Evolutionary conservation across 2,113 vertebrate species (phyloP).

Genomic region (Jacana jacana): DNA sequence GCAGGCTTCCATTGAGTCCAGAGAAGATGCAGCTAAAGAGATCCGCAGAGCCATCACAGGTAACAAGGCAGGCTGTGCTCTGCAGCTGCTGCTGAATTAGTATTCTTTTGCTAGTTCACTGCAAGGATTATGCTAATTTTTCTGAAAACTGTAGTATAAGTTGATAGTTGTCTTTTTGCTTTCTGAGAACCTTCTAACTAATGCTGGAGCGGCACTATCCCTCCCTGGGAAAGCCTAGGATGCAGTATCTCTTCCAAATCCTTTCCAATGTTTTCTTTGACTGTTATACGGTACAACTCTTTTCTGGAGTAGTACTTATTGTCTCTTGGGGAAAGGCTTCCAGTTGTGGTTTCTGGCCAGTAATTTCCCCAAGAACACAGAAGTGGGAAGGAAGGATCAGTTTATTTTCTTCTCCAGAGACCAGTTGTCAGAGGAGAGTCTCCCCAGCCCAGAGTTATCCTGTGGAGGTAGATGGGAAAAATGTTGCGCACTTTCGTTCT

Average conservation of each 20-base stretch:
- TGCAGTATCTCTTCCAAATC: background rate
- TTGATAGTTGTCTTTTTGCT: background rate
- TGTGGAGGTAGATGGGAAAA: background rate
- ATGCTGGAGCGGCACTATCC: background rate
- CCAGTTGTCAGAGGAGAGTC: background rate
- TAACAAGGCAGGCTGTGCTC: constrained; percentile 44
- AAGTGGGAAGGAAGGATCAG: background rate
- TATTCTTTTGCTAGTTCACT: background rate
- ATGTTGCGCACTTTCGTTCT: background rate
- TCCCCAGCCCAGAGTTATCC: background rate
- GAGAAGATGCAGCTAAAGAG: constrained; percentile 89
- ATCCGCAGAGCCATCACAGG: constrained; percentile 90
- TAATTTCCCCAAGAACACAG: background rate
- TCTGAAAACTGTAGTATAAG: background rate
- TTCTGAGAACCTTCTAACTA: background rate
- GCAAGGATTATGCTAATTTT: background rate
- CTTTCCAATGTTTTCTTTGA: background rate
- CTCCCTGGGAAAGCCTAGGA: background rate
- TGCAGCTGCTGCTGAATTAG: constrained; percentile 11
- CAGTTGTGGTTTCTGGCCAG: background rate
- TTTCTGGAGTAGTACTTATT: background rate
- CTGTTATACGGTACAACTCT: background rate
- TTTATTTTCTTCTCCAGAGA: background rate
- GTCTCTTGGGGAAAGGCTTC: background rate
- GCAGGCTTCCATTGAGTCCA: constrained; percentile 88